Percentiles rank a stretch among this genome's conserved stretches.
Evolutionary conservation across 2,113 vertebrate genomes (phyloP).

Genomic region (Bostrychus sinensis): DNA sequence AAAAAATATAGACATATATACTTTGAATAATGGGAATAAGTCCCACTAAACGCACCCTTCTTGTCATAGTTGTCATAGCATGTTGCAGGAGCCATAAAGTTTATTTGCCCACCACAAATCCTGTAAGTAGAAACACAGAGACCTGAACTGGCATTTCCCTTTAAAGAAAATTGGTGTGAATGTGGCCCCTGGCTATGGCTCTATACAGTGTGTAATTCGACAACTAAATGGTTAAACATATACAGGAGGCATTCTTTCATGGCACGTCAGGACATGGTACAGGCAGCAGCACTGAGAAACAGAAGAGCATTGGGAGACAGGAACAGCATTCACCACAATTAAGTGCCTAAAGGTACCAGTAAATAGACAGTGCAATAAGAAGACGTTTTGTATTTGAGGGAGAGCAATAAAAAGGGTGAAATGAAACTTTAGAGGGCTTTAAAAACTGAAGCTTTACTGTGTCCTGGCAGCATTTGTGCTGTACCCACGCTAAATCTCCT

Average conservation of each 20-base stretch:
- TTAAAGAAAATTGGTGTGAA: slow-evolving; percentile 24
- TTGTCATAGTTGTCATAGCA: background rate
- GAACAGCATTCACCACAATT: slow-evolving; percentile 22
- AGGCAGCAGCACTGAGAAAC: slow-evolving; percentile 2
- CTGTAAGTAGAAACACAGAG: background rate
- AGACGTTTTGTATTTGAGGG: background rate
- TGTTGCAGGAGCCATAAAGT: background rate
- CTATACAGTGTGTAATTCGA: slow-evolving; percentile 51
- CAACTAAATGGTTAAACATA: slow-evolving; percentile 58
- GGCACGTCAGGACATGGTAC: slow-evolving; percentile 57
- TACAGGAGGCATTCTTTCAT: slow-evolving; percentile 58
- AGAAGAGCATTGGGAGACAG: slow-evolving; percentile 24
- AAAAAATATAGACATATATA: too few relatives aligned
- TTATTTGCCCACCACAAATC: background rate
- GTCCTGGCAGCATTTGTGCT: slow-evolving; percentile 12
- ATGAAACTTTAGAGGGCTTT: background rate
- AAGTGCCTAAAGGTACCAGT: slow-evolving; percentile 6
- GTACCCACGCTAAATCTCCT: background rate
- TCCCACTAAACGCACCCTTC: too few relatives aligned
- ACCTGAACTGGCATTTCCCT: slow-evolving; percentile 22
- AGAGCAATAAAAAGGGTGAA: background rate
- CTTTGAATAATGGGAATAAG: too few relatives aligned
- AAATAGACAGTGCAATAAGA: slow-evolving; percentile 21
- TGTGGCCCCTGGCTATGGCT: slow-evolving; percentile 32
- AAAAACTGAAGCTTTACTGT: background rate